Conservation (phyloP, 2,113 vertebrate species). For the Telmatochromis brachygnathus region DNA sequence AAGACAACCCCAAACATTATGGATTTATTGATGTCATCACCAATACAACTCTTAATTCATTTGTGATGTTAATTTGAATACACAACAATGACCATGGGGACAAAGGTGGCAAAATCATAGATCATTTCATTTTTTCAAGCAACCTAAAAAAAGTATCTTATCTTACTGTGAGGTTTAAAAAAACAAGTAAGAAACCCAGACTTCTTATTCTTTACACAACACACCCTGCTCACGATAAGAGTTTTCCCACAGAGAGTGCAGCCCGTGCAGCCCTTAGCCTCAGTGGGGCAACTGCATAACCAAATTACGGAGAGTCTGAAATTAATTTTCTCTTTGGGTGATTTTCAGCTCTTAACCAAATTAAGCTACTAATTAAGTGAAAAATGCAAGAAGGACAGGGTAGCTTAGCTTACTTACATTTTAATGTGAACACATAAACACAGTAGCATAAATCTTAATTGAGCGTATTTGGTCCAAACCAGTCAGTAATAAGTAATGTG, state of each 20-base stretch:
- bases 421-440: not conserved
- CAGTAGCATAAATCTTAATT: not conserved
- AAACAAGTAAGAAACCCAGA: not conserved
- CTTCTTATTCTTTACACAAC: not conserved
- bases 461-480: not conserved
- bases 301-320: not conserved
- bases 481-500: not conserved
- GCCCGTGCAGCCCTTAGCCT: not conserved
- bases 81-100: not conserved
- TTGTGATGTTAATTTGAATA: not conserved
- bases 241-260: not conserved
- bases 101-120: not conserved
- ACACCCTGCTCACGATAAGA: not conserved
- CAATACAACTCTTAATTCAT: not conserved
- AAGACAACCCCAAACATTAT: not conserved
- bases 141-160: not conserved
- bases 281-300: not conserved
- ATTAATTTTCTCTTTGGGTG: not conserved
- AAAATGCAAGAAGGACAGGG: not conserved
- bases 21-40: not conserved
- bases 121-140: not conserved
- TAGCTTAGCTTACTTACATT: not conserved
- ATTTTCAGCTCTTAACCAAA: not conserved
- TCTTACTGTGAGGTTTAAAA: not conserved
- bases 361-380: not conserved